phyloP scores from a whole-genome alignment of 2,888 invertebrate species.

The Trypoxylon attenuatum region DNA sequence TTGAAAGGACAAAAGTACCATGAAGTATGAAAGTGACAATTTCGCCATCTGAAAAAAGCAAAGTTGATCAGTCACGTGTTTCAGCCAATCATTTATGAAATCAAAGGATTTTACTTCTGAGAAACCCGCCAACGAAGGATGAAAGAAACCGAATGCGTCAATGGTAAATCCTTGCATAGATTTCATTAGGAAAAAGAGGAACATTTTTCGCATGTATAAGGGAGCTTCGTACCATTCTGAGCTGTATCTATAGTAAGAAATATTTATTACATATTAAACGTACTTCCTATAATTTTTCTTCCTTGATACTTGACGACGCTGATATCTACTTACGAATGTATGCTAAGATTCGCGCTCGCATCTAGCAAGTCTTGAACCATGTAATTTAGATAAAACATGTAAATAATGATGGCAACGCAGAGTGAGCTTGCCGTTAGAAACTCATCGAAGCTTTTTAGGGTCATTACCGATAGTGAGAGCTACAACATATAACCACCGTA shows the following conservation, averaged over 20 bases:
- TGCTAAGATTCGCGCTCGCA: constrained; percentile 9
- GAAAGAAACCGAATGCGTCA: no score
- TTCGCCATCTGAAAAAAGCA: no score
- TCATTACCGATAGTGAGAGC: not conserved
- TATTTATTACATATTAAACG: no score
- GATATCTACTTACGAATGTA: constrained; percentile 23
- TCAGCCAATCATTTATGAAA: no score
- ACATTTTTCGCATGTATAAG: not conserved
- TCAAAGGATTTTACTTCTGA: no score
- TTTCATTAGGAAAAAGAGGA: not conserved
- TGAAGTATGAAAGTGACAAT: no score
- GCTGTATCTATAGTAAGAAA: not conserved
- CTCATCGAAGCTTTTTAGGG: not conserved
- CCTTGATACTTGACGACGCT: no score
- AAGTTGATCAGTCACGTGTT: no score
- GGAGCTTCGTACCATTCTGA: not conserved
- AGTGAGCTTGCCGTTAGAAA: rapidly evolving
- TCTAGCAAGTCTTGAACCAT: constrained; percentile 21
- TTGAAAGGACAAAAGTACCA: no score
- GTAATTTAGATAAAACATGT: constrained; percentile 8
- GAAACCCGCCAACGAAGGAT: not conserved
- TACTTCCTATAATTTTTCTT: no score
- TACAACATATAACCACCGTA: no score
- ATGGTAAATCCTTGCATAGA: no score
- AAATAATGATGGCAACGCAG: not conserved